Evolutionary conservation across 2,797 vertebrate species (phyloP).

Genomic region (Intellagama lesueurii): DNA sequence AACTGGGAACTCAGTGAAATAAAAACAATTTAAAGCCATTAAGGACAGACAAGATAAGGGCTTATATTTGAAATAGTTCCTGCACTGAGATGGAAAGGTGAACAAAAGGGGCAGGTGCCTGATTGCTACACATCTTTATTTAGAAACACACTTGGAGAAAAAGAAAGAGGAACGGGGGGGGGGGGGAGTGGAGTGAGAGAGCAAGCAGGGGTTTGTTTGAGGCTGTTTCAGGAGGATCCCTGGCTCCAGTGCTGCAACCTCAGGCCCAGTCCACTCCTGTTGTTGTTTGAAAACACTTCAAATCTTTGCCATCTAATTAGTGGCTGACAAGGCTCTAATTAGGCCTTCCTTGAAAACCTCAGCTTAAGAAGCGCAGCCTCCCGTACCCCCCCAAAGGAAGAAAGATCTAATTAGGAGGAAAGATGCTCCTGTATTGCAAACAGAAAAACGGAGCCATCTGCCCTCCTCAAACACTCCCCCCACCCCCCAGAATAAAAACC

Average conservation of each 20-base stretch:
- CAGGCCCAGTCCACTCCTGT: constrained; percentile 15
- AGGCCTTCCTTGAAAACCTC: constrained; percentile 62
- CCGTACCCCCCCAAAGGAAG: constrained; percentile 49
- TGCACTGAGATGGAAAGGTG: neutral
- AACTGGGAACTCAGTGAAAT: too few relatives aligned
- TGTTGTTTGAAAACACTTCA: constrained; percentile 46
- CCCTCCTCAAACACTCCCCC: constrained; percentile 29
- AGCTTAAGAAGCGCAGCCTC: constrained; percentile 55
- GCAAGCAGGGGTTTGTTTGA: neutral
- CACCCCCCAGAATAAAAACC: constrained; percentile 47
- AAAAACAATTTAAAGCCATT: neutral
- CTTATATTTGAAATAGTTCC: neutral
- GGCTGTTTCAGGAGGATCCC: neutral
- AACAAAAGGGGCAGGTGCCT: too few relatives aligned
- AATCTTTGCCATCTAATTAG: constrained; percentile 64
- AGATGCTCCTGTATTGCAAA: constrained; percentile 53
- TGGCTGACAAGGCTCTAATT: constrained; percentile 66
- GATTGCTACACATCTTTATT: neutral
- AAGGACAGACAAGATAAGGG: neutral
- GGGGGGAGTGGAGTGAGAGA: neutral
- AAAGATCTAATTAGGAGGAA: constrained; percentile 69
- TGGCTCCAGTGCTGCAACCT: neutral
- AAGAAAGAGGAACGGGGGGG: too few relatives aligned
- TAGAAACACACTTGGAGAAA: neutral
- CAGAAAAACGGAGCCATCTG: constrained; percentile 63